Conservation (phyloP, 2,888 invertebrate species). For the Drosophila mayaguana region DNA sequence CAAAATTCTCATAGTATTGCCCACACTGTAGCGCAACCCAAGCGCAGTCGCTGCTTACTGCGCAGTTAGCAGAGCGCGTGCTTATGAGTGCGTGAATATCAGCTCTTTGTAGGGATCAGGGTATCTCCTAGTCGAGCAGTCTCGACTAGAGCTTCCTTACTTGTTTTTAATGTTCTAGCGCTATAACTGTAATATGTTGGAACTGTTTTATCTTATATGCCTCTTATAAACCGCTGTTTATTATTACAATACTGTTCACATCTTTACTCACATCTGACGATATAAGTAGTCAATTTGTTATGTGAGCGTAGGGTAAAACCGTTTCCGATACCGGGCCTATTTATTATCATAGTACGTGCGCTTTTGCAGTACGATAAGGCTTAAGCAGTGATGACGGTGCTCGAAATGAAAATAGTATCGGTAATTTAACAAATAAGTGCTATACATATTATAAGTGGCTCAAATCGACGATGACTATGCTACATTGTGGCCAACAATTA, state of each 20-base stretch:
- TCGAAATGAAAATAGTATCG: constrained; percentile 13
- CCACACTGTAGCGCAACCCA: too few relatives aligned
- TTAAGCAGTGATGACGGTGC: neutral
- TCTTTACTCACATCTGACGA: constrained; percentile 17
- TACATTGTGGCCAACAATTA: constrained; percentile 14
- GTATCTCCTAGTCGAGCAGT: too few relatives aligned
- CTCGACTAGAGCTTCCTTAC: too few relatives aligned
- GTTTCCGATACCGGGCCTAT: constrained; percentile 18
- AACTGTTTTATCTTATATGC: too few relatives aligned
- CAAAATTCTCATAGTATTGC: too few relatives aligned
- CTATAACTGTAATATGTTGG: too few relatives aligned
- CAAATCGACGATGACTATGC: constrained; percentile 42
- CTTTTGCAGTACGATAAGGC: constrained; percentile 64
- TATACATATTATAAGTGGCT: constrained; percentile 32
- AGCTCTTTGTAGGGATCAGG: too few relatives aligned
- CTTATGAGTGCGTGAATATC: too few relatives aligned
- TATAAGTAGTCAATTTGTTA: neutral
- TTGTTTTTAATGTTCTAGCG: too few relatives aligned
- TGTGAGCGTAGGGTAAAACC: constrained; percentile 10
- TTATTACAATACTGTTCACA: too few relatives aligned
- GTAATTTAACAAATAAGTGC: constrained; percentile 41
- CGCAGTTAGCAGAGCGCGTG: too few relatives aligned
- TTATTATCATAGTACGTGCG: constrained; percentile 67
- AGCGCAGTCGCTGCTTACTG: too few relatives aligned
- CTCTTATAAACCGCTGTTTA: constrained; percentile 5